Base-by-base conservation (phyloP, 2,797 vertebrate species). In the Menidia menidia region DNA sequence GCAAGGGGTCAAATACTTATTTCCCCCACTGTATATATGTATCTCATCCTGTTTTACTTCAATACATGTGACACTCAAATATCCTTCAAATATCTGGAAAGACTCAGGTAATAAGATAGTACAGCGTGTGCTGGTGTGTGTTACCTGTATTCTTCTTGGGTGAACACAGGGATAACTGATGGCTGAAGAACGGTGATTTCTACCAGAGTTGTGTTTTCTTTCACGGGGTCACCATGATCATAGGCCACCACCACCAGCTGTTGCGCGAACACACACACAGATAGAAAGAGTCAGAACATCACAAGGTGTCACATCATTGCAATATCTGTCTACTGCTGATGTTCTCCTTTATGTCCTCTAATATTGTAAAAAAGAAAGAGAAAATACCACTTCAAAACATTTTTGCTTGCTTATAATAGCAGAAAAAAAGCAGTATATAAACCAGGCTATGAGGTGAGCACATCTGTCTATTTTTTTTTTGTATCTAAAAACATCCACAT, bases 61-160 rank as follows among this genome's bases (percentile, higher is more conserved):
- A 8, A 60, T 31, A 50, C 16, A 14, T 47, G 41, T 1, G 42
- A 25, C 15, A 63, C 41, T 30, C 54, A 50, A 67, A 67, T 42
- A 48, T 52, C 64, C 9, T 62, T 48, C 10, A 19, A 43, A 64
- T 32, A 44, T 44, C 48, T 1, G 7, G 15, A 1, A 30, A 45
- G 48, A 35, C 44, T 43, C 31, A 53, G 31, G 19, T 35, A 48
- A 52, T 1, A 1, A 42, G 47, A 19, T 16, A 42, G 47, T 14
- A 16, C 0, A 8, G 2, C 6, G 11, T 33, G 54, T 54, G 45
- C 61, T 44, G 31, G 55, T 31, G 31, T 48, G 51, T 57, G 41
- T 66, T 95, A 98, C 98, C 97, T 98, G 92, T 98, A 99, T 74
- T 98, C 97, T 2, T 98, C 98, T 82, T 94, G 96, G 0, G 97